Base-by-base conservation (phyloP, 2,113 vertebrate genomes). In the Eclectus roratus region DNA sequence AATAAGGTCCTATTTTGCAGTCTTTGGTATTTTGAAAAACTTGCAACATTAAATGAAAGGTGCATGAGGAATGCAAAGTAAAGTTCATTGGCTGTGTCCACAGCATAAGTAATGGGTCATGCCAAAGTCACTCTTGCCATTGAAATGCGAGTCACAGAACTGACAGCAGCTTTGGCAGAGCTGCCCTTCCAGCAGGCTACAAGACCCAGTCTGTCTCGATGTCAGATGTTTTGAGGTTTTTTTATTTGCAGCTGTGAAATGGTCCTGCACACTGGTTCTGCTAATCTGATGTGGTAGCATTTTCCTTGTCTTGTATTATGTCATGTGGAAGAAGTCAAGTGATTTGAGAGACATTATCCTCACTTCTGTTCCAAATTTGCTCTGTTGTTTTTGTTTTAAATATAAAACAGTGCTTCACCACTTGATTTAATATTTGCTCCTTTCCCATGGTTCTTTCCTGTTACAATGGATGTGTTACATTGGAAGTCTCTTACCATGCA, bases 401-500 rank as follows among this genome's bases (percentile, higher is more conserved):
- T 35, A 47, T 33, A 78, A 60, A 86, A 6, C 7, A 43, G 17
- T 39, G 9, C 20, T 91, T 66, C 17, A 25, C 20, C 44, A 25
- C 58, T 82, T 85, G 14, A 53, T 60, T 71, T 81, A 65, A 35
- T 9, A 31, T 19, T 44, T 53, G 47, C 19, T 79, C 35, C 79
- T 90, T 70, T 46, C 52, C 61, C 1, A 0, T 25, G 27, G 6
- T 52, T 37, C 23, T 76, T 82, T 76, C 78, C 56, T 52, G 29
- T 47, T 87, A 50, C 33, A 86, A 63, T 18, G 52, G 43, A 58
- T 2, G 8, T 12, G 41, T 21, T 85, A 29, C 33, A 77, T 9
- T 19, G 14, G 66, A 69, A 79, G 6, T 12, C 43, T 64, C 39
- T 46, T 5, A 33, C 41, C 0, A 0, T 1, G 2, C 25, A 63